Evolutionary conservation across 2,888 invertebrate genomes (phyloP).

Genomic region (Celastrina argiolus): DNA sequence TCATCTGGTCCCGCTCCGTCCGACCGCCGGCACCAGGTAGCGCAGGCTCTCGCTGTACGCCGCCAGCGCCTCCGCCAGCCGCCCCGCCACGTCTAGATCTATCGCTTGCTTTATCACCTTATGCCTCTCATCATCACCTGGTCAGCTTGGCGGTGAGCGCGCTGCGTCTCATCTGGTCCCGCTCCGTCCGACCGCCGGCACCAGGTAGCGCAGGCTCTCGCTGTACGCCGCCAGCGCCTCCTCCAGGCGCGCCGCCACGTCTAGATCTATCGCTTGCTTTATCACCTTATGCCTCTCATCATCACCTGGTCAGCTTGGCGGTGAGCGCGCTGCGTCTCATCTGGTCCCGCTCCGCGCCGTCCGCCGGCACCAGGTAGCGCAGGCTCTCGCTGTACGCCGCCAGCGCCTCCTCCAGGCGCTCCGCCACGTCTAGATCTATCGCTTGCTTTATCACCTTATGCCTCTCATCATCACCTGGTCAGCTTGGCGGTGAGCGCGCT

Average conservation of each 20-base stretch:
- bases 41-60: slow-evolving; percentile 80
- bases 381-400: neutral
- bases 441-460: neutral
- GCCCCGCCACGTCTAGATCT: slow-evolving; percentile 76
- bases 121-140: slow-evolving; percentile 46
- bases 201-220: too few species aligned
- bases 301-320: slow-evolving; percentile 60
- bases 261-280: neutral
- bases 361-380: too few species aligned
- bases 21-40: slow-evolving; percentile 81
- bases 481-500: slow-evolving; percentile 75
- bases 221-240: neutral
- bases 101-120: slow-evolving; percentile 82
- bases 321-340: slow-evolving; percentile 76
- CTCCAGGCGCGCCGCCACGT: neutral
- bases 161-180: slow-evolving; percentile 73
- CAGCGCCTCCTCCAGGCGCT: neutral
- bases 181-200: slow-evolving; percentile 79
- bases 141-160: slow-evolving; percentile 73
- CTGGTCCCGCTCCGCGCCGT: slow-evolving; percentile 77
- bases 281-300: too few species aligned
- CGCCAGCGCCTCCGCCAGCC: slow-evolving; percentile 75
- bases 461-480: slow-evolving; percentile 44
- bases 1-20: slow-evolving; percentile 76
- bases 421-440: neutral